Evolutionary conservation across 2,797 vertebrate species (phyloP), one percentile per base, ranked within the genome.

Genomic region (Tarsius wallacei): DNA sequence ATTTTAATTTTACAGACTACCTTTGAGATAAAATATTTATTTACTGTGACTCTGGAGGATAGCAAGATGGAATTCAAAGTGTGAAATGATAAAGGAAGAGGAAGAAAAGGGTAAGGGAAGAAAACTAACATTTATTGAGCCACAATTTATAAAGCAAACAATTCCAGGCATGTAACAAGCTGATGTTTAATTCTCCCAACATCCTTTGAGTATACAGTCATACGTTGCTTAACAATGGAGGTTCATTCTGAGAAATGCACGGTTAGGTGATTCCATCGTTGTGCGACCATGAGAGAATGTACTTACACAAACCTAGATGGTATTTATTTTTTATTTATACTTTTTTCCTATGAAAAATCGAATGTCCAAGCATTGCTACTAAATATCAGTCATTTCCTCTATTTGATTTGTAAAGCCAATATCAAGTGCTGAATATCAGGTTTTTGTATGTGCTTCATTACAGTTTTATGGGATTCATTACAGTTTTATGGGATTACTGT

Each of bases 11-110:
- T 96, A 87, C 24, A 83, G 42, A 96, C 87, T 86, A 66, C 77
- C 77, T 96, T 88, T 94, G 61, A 97, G 73, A 93, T 97, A 97
- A 96, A 97, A 88, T 86, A 77, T 82, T 96, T 94, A 93, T 95
- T 93, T 93, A 90, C 87, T 91, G 13, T 93, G 87, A 51, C 66
- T 95, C 66, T 93, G 63, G 83, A 97, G 66, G 57, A 88, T 94
- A 97, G 90, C 90, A 95, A 88, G 92, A 94, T 96, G 51, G 82
- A 95, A 96, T 81, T 89, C 86, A 88, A 89, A 94, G 57, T 94
- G 66, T 96, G 63, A 96, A 93, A 94, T 94, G 83, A 86, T 91
- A 91, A 92, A 90, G 76, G 61, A 95, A 90, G 85, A 94, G 76
- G 33, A 96, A 77, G 77, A 89, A 95, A 90, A 93, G 77, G 61